Percentiles rank a stretch among this genome's conserved stretches.
phyloP scores from a whole-genome alignment of 1,140 invertebrate genomes.

The Charaxes varanes region DNA sequence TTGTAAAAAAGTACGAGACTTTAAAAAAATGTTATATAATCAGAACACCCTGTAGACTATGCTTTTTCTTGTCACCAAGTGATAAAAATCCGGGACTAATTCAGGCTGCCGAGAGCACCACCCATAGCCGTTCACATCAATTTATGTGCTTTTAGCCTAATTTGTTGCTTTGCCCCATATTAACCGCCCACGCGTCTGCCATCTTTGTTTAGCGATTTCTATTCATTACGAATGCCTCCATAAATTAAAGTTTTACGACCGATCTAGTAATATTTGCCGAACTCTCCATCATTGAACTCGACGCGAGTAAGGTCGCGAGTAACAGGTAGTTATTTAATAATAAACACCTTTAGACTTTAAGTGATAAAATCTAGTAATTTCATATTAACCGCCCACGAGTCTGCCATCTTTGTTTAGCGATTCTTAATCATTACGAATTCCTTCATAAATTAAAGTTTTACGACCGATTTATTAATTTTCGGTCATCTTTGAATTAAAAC shows the following conservation, averaged over 20 bases:
- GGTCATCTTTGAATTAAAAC: no score
- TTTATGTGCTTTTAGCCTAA: conserved; percentile 72
- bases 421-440: conserved; percentile 16
- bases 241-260: conserved; percentile 11
- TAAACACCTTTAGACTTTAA: no score
- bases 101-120: conserved; percentile 56
- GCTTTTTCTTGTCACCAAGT: conserved; percentile 56
- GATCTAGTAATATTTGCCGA: conserved; percentile 7
- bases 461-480: conserved; percentile 5
- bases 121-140: conserved; percentile 63
- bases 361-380: no score
- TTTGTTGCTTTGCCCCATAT: conserved; percentile 43
- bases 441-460: conserved; percentile 14
- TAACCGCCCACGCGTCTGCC: conserved; percentile 21
- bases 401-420: conserved; percentile 22
- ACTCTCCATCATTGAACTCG: no score
- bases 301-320: no score
- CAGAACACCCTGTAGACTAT: conserved; percentile 41
- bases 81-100: conserved; percentile 67
- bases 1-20: not conserved
- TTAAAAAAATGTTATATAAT: not conserved
- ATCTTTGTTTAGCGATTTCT: conserved; percentile 22
- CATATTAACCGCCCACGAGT: conserved; percentile 19
- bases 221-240: conserved; percentile 16
- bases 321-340: no score